Conservation (phyloP, 2,797 vertebrate species). For the Aldrovandia affinis region DNA sequence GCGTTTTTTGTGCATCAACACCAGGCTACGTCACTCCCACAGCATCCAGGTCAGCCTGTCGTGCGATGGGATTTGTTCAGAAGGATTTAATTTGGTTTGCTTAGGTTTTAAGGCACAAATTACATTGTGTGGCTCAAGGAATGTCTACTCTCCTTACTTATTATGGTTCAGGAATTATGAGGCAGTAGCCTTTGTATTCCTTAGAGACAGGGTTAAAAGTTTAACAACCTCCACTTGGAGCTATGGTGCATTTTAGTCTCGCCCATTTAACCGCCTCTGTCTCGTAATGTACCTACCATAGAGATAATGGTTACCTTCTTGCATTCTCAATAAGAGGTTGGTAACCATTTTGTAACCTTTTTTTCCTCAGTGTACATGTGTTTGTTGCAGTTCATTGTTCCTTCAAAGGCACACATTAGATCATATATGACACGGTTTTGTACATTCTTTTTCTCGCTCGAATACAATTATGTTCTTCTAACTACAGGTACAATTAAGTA, state of each 20-base stretch:
- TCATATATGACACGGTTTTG: too few species aligned
- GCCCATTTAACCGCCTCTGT: background rate
- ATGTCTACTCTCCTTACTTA: background rate
- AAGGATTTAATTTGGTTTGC: background rate
- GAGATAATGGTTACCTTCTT: background rate
- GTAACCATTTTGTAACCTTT: too few species aligned
- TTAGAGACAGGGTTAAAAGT: slow-evolving; percentile 1
- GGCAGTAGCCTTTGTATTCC: background rate
- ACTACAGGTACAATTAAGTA: too few species aligned
- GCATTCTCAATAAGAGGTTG: too few species aligned
- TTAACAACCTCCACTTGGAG: background rate
- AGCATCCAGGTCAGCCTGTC: background rate
- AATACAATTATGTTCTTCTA: too few species aligned
- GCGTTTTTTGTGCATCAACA: background rate
- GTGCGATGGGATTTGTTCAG: too few species aligned
- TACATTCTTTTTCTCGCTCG: too few species aligned
- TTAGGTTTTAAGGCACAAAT: background rate
- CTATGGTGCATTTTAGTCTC: background rate
- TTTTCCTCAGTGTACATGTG: background rate
- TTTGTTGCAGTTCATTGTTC: background rate
- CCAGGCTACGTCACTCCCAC: background rate
- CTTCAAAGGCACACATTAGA: too few species aligned
- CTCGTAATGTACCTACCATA: background rate
- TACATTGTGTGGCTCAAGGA: background rate
- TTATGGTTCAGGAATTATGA: background rate